These are phyloP conservation scores for Nowickia ferox DNA, from an alignment of 2,888 invertebrate genomes.

Conservation along the genomic window DNA sequence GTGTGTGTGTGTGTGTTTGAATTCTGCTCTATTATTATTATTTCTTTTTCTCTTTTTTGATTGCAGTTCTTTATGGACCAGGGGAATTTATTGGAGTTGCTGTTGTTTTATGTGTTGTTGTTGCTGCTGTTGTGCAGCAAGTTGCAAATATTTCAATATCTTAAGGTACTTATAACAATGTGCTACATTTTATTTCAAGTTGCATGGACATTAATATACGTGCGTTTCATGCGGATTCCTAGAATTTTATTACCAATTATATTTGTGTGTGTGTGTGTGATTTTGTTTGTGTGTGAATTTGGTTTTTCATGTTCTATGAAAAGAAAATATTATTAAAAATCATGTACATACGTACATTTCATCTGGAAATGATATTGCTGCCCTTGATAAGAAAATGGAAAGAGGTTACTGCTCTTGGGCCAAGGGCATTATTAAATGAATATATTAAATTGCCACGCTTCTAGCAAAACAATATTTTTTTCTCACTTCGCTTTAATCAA, in stretches of 20 bases:
- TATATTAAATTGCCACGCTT: too few relatives aligned
- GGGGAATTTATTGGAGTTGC: slow-evolving; percentile 56
- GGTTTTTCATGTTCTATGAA: slow-evolving; percentile 16
- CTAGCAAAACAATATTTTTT: too few relatives aligned
- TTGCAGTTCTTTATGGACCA: slow-evolving; percentile 37
- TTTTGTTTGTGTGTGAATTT: neutral
- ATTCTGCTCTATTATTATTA: neutral
- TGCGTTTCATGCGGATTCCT: slow-evolving; percentile 48
- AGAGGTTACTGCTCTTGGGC: neutral
- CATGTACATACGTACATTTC: neutral
- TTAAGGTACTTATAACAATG: slow-evolving; percentile 42
- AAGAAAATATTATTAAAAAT: slow-evolving; percentile 7
- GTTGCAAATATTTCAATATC: slow-evolving; percentile 29
- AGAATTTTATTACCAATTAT: slow-evolving; percentile 37
- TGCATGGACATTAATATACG: slow-evolving; percentile 57
- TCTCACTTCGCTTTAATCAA: too few relatives aligned
- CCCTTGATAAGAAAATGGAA: neutral
- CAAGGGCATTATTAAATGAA: too few relatives aligned
- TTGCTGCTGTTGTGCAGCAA: slow-evolving; percentile 9
- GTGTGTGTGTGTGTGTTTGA: slow-evolving; percentile 28
- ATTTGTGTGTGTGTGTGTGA: neutral
- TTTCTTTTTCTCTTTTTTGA: neutral
- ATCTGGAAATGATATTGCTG: neutral
- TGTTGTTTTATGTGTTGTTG: slow-evolving; percentile 12
- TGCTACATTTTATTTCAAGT: slow-evolving; percentile 39